Base-by-base conservation (phyloP, 2,888 invertebrate species). In the Tupiocoris notatus region DNA sequence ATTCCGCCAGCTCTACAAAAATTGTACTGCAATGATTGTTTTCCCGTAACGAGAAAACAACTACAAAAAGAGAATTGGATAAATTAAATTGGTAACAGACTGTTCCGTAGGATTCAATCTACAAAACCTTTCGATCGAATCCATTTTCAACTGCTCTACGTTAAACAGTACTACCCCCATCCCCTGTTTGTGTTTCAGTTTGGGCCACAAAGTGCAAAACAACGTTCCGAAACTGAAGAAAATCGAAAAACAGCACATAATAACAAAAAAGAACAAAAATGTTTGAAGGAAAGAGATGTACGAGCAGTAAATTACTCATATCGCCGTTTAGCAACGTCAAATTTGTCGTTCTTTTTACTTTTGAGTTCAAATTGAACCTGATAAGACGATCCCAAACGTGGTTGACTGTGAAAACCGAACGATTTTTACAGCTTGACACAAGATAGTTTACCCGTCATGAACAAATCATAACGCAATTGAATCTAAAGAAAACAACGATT, bases 11-110 rank as follows among this genome's bases (percentile, higher is more conserved):
- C 39, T 3, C 39, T 39, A 39, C 12, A 12, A n/a, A n/a, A 39
- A 7, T 39, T 39, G 39, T 39, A 39, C 39, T 7, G 39, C 39
- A 12, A 39, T 3, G 12, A 39, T 39, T 39, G 39, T 39, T 12
- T 7, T 12, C 12, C 39, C 39, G 39, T 61, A 9, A 17, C 23
- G 64, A 24, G 25, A 7, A 12, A 17, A 64, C 17, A 25, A 17
- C 25, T 25, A 65, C 16, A 0, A 3, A 20, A 65, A 64, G 39
- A 39, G 64, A n/a, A 20, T 39, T 39, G 65, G 65, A 17, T 65
- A 65, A 65, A 65, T 65, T 18, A 65, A 39, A 39, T 39, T 65
- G 65, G 65, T 65, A 65, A 65, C 65, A 65, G 65, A 65, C 9
- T 65, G 65, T 65, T 65, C 54, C 39, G 39, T 65, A 3, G 64